Base-by-base conservation (phyloP, 2,113 vertebrate species). In the Ptilonorhynchus violaceus region DNA sequence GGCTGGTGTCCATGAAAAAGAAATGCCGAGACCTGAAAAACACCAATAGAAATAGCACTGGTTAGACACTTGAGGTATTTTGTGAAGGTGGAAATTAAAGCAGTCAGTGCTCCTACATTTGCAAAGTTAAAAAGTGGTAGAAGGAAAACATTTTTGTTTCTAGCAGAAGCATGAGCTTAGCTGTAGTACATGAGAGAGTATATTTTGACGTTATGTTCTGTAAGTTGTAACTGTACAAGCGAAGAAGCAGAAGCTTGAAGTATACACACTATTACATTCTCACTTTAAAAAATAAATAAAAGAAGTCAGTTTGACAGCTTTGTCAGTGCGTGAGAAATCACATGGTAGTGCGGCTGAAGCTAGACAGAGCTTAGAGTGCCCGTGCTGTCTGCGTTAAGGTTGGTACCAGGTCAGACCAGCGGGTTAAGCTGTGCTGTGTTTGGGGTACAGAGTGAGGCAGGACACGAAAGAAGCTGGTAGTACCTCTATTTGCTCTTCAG, bases 1-100 rank as follows among this genome's bases (percentile, higher is more conserved):
- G 41, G 98, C 97, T 62, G 98, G 96, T 63, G 97, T 95, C 98
- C 98, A 98, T 0, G 98, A 95, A 62, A 98, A 97, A 67, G 97
- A 98, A 47, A 98, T 97, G 24, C 98, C 98, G 4, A 93, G 76
- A 53, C 98, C 98, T 98, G 91, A 75, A 96, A 93, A 85, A 81
- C 37, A 97, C 13, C 56, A 77, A 58, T 31, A 91, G 10, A 83
- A 80, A 80, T 39, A 86, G 41, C n/a, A 88, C 25, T 13, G 21
- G 27, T 97, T 58, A 90, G 63, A 88, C 23, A 11, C 13, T 0
- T 35, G 15, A 56, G 15, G 11, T 62, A 50, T 83, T 70, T 68
- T 47, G 7, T 39, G 21, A 74, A 88, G 28, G n/a, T 49, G 28
- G 7, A 78, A 69, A 42, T 58, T 24, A 76, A 81, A 93, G 22